Evolutionary conservation across 1,140 invertebrate genomes (phyloP), one percentile per base, ranked within the genome.

Genomic region (Heliothis virescens): DNA sequence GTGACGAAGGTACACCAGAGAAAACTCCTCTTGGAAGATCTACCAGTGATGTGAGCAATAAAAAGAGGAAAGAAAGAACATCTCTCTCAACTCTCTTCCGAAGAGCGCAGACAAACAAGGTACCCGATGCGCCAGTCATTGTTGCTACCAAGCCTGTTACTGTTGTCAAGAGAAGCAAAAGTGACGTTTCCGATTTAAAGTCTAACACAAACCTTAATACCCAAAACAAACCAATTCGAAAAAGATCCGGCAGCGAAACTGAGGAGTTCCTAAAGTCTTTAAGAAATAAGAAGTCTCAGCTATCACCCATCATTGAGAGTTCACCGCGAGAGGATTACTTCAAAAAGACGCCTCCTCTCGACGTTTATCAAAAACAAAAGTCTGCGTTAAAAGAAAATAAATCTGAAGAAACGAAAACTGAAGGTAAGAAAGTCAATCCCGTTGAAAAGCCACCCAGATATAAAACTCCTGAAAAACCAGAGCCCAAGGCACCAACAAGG

Each of bases 281-380:
- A 29, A 88, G 93, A 83, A 95, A 94, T 76, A 95, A 95, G 78
- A 96, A 96, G 87, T 96, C 96, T 73, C 97, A 97, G 85, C 84
- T 97, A n/a, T 97, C 97, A 16, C 97, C 97, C 0, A 97, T 97
- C 77, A 97, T 97, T 69, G 97, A 97, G 93, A 90, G 96, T 94
- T 91, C 95, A 87, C 95, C 96, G 83, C 88, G 95, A 55, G 96
- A 97, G 88, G 96, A 97, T 85, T 97, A 97, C 81, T 97, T 97
- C 82, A 94, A 96, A 67, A 95, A 91, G 79, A 90, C 87, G 55
- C 87, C 92, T 34, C 93, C 93, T 0, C 80, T 94, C 29, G 93
- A 93, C 21, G 77, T 90, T 18, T 90, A 91, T 69, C 88, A 92
- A 67, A 92, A 91, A 74, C 85, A 94, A 80, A 92, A 91, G 75